Evolutionary conservation across 1,140 invertebrate genomes (phyloP), one percentile per base, ranked within the genome.

Genomic region (Musca vetustissima): DNA sequence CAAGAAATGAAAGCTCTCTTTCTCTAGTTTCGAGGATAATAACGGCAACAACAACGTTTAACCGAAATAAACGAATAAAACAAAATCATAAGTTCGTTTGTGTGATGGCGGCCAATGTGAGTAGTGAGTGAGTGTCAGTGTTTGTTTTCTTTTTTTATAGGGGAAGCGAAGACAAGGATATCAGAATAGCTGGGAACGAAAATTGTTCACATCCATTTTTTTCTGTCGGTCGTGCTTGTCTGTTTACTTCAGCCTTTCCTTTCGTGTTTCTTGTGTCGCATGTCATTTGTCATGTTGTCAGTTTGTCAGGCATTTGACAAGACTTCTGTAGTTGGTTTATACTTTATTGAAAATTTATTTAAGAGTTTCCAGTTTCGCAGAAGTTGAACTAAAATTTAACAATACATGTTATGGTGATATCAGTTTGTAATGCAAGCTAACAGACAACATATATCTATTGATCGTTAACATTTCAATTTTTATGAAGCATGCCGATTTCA

Each of bases 251-350:
- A 43, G 36, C 36, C 21, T 28, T 59, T 59, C 25, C 25, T 32
- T 32, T 59, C 55, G 13, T 59, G 55, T 15, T 32, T 24, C 24
- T 36, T 36, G 28, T 61, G 28, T 61, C 28, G 57, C 57, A 19
- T 61, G 57, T 61, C 57, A 61, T 61, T 61, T 61, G 57, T 61
- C 57, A 61, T 21, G 57, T 36, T 61, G 57, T 61, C 57, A 61
- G 32, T 61, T 61, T 61, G 57, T 61, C 57, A 61, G 36, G 57
- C 28, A 61, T 61, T 61, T 61, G 57, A 61, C 57, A 43, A 61
- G 57, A 61, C 28, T 61, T 61, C 19, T 36, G 57, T 61, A 61
- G 57, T 61, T 61, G 57, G 28, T 61, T 61, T 36, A 61, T 61
- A 61, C 28, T 61, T 61, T 43, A 61, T 36, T 61, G 57, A 36